These are phyloP conservation scores for Sussaba pulchella DNA, from an alignment of 2,888 invertebrate genomes.

Conservation along the genomic window DNA sequence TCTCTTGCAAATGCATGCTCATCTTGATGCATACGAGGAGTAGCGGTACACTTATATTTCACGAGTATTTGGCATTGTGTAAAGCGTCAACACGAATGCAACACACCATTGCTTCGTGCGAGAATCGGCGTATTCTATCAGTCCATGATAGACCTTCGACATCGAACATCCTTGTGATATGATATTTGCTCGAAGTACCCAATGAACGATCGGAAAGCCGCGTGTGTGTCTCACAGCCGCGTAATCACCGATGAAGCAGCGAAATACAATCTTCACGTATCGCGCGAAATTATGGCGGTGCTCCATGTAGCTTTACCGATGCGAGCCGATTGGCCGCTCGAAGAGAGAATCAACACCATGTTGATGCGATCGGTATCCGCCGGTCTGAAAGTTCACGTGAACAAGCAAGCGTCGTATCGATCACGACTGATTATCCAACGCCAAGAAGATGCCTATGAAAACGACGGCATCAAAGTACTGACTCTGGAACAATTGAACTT, in stretches of 20 bases:
- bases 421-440: background rate
- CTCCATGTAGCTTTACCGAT: background rate
- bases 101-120: too few relatives aligned
- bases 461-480: background rate
- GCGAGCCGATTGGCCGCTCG: slow-evolving; percentile 30
- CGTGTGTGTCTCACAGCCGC: background rate
- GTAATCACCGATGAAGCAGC: background rate
- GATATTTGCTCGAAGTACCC: too few relatives aligned
- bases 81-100: too few relatives aligned
- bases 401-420: background rate
- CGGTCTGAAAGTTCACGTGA: background rate
- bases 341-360: slow-evolving; percentile 12
- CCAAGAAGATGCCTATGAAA: background rate
- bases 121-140: too few relatives aligned
- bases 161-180: too few relatives aligned
- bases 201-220: background rate
- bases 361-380: background rate
- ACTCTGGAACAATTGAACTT: slow-evolving; percentile 4
- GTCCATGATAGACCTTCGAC: too few relatives aligned
- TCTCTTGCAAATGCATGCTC: too few relatives aligned
- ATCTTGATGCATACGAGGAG: too few relatives aligned
- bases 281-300: background rate
- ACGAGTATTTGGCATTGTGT: too few relatives aligned
- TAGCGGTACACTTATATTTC: too few relatives aligned
- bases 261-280: background rate